Base-by-base conservation (phyloP, 2,797 vertebrate species). In the Sebastiscus albofasciatus region DNA sequence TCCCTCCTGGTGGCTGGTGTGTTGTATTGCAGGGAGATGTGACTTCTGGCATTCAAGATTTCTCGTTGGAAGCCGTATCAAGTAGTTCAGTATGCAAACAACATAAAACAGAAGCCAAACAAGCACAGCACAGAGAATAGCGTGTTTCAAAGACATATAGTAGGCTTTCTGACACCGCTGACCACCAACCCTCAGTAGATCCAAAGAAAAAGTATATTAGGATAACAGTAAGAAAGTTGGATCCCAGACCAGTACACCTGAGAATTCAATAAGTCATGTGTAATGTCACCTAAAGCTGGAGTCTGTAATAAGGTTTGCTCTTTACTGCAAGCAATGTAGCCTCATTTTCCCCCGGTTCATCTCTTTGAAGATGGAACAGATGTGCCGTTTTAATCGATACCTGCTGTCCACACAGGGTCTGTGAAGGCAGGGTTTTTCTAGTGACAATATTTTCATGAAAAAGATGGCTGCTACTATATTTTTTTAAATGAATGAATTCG, bases 1-100 rank as follows among this genome's bases (percentile, higher is more conserved):
- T 70, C 68, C 74, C 92, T 80, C 88, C 93, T 91, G 79, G 87
- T 78, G 92, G 88, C 70, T 16, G 74, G 58, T 31, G 58, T 12
- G 74, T 54, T 71, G 52, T 75, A 84, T 56, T 86, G 82, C 87
- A 89, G 75, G 69, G 54, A 14, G 70, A 26, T 18, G 22, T 67
- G 59, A 46, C 64, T 31, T 56, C 39, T 72, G 77, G 90, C 78
- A 52, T 2, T 91, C 90, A 82, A 80, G 73, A 84, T 81, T 56
- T 85, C 67, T 72, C 68, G 42, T 39, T 79, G 49, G 72, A 69
- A 55, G 69, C 42, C 0, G 31, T 69, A 83, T 92, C 82, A 22
- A n/a, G 24, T 20, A 16, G 20, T 24, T 34, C 2, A 20, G 20
- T 11, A 14, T 24, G 27, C 36, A 26, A 9, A 12, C 52, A 58